Conservation (phyloP, 2,888 invertebrate genomes). For the Hydroisotoma schaefferi region DNA sequence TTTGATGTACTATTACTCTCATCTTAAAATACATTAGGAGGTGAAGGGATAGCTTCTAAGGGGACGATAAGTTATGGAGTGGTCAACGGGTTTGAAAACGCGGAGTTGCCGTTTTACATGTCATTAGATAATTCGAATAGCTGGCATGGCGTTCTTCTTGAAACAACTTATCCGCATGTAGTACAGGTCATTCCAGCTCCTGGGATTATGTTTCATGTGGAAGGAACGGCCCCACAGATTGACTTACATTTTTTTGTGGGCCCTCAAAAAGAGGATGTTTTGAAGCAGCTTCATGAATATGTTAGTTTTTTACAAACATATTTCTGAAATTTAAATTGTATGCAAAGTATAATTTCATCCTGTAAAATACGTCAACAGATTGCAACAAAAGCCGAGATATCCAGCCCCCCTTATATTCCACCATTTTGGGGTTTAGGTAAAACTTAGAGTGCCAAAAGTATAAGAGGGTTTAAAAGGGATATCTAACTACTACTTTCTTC, state of each 20-base stretch:
- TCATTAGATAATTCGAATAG: conserved; percentile 54
- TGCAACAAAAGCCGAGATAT: conserved; percentile 1
- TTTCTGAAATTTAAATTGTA: background rate
- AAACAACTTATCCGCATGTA: conserved; percentile 59
- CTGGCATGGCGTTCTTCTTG: conserved; percentile 60
- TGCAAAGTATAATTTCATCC: too few relatives aligned
- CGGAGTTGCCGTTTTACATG: conserved; percentile 50
- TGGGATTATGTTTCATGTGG: conserved; percentile 55
- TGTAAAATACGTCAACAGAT: too few relatives aligned
- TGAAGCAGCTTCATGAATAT: conserved; percentile 50
- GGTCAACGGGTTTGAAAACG: conserved; percentile 38
- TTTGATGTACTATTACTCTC: background rate
- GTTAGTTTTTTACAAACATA: conserved; percentile 12
- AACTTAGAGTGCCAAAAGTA: too few relatives aligned
- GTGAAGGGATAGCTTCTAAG: conserved; percentile 23
- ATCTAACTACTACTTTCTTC: too few relatives aligned
- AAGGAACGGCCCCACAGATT: conserved; percentile 40
- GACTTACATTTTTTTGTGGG: conserved; percentile 58
- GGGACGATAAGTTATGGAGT: conserved; percentile 27
- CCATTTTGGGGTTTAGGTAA: conserved; percentile 55
- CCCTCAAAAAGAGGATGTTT: conserved; percentile 56
- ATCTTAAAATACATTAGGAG: too few relatives aligned
- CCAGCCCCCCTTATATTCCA: conserved; percentile 44
- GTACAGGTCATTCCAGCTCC: conserved; percentile 56
- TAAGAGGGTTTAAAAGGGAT: too few relatives aligned